Conservation (phyloP, 92 coral and sea anemone genomes). For the Palythoa caribaeorum region DNA sequence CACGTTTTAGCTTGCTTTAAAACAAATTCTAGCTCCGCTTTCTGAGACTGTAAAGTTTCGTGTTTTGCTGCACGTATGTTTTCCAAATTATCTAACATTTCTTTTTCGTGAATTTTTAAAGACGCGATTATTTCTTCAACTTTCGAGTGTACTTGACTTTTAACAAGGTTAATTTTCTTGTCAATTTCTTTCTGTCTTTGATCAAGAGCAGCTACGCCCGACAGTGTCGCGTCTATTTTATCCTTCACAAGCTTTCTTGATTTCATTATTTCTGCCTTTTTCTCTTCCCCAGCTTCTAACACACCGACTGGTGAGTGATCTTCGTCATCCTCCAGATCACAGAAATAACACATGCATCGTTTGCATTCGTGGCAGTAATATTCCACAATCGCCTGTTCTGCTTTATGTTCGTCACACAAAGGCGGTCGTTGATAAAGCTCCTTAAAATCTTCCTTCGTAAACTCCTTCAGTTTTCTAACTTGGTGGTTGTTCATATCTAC, state of each 20-base stretch:
- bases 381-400: slow-evolving; percentile 64
- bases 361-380: slow-evolving; percentile 79
- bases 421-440: slow-evolving; percentile 66
- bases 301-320: slow-evolving; percentile 67
- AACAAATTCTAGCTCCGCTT: slow-evolving; percentile 55
- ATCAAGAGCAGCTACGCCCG: slow-evolving; percentile 59
- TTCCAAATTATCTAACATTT: slow-evolving; percentile 74
- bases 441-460: slow-evolving; percentile 61
- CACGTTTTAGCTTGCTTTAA: slow-evolving; percentile 65
- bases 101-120: slow-evolving; percentile 75
- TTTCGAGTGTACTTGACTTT: slow-evolving; percentile 69
- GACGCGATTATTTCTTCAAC: slow-evolving; percentile 71
- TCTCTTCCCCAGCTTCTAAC: slow-evolving; percentile 60
- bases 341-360: slow-evolving; percentile 76
- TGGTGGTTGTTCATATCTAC: slow-evolving; percentile 60
- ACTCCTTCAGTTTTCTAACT: slow-evolving; percentile 59
- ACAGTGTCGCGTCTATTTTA: slow-evolving; percentile 47
- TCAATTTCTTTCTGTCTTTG: slow-evolving; percentile 78
- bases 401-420: slow-evolving; percentile 67
- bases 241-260: slow-evolving; percentile 54
- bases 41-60: slow-evolving; percentile 74
- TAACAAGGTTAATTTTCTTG: slow-evolving; percentile 66
- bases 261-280: slow-evolving; percentile 37
- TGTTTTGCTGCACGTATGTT: slow-evolving; percentile 74
- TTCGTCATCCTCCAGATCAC: slow-evolving; percentile 73